These are phyloP conservation scores for Philopedon plagiatum DNA, from an alignment of 2,888 invertebrate genomes.

Conservation along the genomic window DNA sequence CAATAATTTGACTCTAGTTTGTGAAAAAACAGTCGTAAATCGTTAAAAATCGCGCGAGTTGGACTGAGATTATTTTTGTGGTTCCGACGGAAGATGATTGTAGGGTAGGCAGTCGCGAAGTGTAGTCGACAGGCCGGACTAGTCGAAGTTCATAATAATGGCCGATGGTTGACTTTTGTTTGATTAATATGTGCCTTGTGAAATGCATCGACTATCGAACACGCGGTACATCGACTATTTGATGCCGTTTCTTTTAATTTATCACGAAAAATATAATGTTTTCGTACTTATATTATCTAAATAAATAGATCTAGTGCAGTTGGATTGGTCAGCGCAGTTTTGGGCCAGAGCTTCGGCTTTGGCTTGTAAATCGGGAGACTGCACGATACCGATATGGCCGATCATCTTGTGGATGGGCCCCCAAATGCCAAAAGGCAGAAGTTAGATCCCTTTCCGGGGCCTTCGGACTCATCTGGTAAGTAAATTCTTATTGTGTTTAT, in stretches of 20 bases:
- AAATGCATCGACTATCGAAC: slow-evolving; percentile 81
- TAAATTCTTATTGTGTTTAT: slow-evolving; percentile 55
- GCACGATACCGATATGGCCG: slow-evolving; percentile 80
- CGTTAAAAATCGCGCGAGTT: slow-evolving; percentile 75
- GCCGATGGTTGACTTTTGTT: slow-evolving; percentile 83
- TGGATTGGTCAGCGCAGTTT: slow-evolving; percentile 67
- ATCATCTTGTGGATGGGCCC: slow-evolving; percentile 95
- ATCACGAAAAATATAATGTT: slow-evolving; percentile 68
- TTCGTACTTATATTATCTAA: slow-evolving; percentile 66
- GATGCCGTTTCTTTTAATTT: slow-evolving; percentile 67
- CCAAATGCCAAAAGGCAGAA: slow-evolving; percentile 94
- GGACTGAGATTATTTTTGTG: slow-evolving; percentile 80
- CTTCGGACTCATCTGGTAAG: slow-evolving; percentile 86
- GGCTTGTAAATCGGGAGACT: slow-evolving; percentile 77
- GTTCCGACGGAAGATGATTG: slow-evolving; percentile 83
- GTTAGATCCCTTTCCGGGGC: slow-evolving; percentile 87
- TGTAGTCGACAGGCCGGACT: slow-evolving; percentile 74
- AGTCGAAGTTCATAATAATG: slow-evolving; percentile 84
- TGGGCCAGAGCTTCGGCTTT: slow-evolving; percentile 73
- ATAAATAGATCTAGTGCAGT: slow-evolving; percentile 67
- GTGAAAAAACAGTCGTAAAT: slow-evolving; percentile 70
- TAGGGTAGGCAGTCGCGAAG: slow-evolving; percentile 74
- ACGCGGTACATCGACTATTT: slow-evolving; percentile 78
- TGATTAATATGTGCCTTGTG: slow-evolving; percentile 83
- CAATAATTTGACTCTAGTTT: slow-evolving; percentile 66